These are phyloP conservation scores for Leptinotarsa haldemani DNA, from an alignment of 2,888 invertebrate genomes.

Conservation along the genomic window DNA sequence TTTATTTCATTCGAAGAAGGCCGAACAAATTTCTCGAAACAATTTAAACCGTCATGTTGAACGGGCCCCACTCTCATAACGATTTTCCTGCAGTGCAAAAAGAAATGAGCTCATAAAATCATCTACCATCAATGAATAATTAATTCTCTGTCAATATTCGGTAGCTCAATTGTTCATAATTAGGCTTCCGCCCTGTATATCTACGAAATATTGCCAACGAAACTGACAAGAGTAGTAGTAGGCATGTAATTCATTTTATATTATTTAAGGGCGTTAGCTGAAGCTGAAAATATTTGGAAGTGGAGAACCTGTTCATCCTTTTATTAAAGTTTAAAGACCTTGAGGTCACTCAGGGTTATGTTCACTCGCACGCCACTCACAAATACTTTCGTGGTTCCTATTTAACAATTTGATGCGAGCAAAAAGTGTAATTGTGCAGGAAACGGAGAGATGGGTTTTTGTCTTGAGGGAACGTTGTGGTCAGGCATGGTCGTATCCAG, in stretches of 20 bases:
- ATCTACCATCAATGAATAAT: too few relatives aligned
- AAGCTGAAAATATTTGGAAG: slow-evolving; percentile 57
- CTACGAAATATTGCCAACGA: slow-evolving; percentile 35
- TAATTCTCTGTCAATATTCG: too few relatives aligned
- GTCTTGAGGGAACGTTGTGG: slow-evolving; percentile 11
- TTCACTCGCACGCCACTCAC: slow-evolving; percentile 36
- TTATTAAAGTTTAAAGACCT: slow-evolving; percentile 59
- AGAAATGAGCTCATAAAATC: too few relatives aligned
- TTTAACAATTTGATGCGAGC: slow-evolving; percentile 36
- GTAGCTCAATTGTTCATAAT: background rate
- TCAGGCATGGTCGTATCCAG: background rate
- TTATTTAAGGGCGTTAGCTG: slow-evolving; percentile 58
- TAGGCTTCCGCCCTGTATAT: slow-evolving; percentile 32
- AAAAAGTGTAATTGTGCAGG: slow-evolving; percentile 30
- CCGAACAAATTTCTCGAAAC: too few relatives aligned
- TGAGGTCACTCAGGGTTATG: slow-evolving; percentile 52
- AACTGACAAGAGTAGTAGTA: slow-evolving; percentile 34
- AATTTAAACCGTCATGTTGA: too few relatives aligned
- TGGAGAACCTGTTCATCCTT: slow-evolving; percentile 58
- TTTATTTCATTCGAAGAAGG: too few relatives aligned
- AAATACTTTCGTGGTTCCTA: slow-evolving; percentile 42
- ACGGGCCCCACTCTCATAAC: too few relatives aligned
- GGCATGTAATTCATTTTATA: slow-evolving; percentile 51
- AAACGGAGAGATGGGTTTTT: slow-evolving; percentile 4
- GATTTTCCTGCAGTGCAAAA: too few relatives aligned